Conservation (phyloP, 35 echinoderm and acorn worm genomes). For the Ophiothrix spiculata region DNA sequence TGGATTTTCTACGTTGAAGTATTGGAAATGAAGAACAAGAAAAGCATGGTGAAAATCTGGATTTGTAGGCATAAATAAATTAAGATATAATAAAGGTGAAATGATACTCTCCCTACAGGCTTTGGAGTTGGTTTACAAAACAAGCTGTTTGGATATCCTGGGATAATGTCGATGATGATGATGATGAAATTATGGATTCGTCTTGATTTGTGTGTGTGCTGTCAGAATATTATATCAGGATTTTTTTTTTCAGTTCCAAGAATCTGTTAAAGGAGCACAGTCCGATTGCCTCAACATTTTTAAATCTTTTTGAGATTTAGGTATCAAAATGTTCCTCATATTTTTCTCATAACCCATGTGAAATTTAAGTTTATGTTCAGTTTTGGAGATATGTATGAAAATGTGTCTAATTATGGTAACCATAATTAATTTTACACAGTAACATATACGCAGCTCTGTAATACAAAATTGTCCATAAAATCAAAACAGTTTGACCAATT, state of each 20-base stretch:
- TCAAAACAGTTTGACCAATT: too few species aligned
- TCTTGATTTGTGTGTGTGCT: neutral
- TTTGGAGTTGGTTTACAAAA: neutral
- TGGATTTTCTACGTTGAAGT: too few species aligned
- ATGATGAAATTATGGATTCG: neutral
- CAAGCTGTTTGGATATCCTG: neutral
- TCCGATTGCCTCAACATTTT: neutral
- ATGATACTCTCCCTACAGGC: neutral
- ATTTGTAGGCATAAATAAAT: neutral
- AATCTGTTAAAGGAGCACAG: neutral
- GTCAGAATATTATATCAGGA: neutral
- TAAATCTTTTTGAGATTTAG: neutral
- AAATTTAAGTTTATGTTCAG: neutral
- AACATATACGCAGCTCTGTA: too few species aligned
- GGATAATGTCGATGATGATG: neutral
- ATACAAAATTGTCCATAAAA: too few species aligned
- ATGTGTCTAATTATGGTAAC: neutral
- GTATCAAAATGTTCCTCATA: neutral
- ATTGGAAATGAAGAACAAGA: too few species aligned
- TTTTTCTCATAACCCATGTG: neutral
- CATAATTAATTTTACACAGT: too few species aligned
- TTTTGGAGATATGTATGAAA: neutral
- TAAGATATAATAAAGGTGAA: neutral
- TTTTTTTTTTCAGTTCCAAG: neutral
- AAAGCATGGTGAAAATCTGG: neutral